These are phyloP conservation scores for Rhagonycha fulva DNA, from an alignment of 2,888 invertebrate genomes.

Conservation along the genomic window DNA sequence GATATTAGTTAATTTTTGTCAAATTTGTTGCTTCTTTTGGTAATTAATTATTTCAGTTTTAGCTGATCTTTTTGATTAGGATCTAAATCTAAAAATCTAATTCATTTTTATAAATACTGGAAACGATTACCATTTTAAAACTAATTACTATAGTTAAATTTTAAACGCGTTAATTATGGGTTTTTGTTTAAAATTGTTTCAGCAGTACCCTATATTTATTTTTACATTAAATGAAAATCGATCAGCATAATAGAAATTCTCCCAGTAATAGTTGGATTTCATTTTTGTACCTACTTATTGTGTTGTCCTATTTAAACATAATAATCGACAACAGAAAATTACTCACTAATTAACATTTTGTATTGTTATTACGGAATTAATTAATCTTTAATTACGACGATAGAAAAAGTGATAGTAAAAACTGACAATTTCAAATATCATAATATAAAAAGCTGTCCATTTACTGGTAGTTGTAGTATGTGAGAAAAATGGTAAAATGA, in stretches of 20 bases:
- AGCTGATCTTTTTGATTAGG: too few species aligned
- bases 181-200: too few species aligned
- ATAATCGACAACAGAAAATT: neutral
- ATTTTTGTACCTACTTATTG: neutral
- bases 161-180: too few species aligned
- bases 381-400: neutral
- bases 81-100: too few species aligned
- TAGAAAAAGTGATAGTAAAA: neutral
- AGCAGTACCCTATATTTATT: neutral
- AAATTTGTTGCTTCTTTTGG: too few species aligned
- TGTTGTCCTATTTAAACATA: neutral
- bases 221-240: neutral
- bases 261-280: neutral
- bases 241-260: neutral
- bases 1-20: too few species aligned
- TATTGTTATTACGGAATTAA: neutral
- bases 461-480: neutral
- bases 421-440: neutral
- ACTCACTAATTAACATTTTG: neutral
- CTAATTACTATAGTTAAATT: too few species aligned
- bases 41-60: too few species aligned
- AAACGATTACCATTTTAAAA: too few species aligned
- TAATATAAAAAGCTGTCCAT: neutral
- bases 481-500: neutral
- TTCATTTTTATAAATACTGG: too few species aligned